These are phyloP conservation scores for Eretmocerus hayati DNA, from an alignment of 2,888 invertebrate species.

Conservation along the genomic window DNA sequence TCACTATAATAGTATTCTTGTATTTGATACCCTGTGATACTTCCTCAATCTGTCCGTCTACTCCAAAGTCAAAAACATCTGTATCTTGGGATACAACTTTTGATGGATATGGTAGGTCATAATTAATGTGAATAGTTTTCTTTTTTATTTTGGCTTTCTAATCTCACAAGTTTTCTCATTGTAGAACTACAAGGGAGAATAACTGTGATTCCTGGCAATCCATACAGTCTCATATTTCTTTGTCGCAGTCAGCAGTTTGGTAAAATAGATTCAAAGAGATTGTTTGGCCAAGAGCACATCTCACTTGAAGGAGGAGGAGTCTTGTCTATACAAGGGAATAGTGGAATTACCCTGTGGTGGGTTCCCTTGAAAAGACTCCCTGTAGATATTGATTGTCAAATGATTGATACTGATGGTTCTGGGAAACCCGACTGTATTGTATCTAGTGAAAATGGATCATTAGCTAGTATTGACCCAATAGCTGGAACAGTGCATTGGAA, in stretches of 20 bases:
- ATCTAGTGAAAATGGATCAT: conserved; percentile 61
- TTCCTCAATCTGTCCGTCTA: conserved; percentile 56
- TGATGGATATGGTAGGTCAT: conserved; percentile 42
- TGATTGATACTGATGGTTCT: conserved; percentile 66
- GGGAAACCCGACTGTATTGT: conserved; percentile 69
- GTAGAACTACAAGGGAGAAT: conserved; percentile 42
- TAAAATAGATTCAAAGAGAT: conserved; percentile 23
- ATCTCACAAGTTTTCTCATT: too few species aligned
- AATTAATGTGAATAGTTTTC: not conserved
- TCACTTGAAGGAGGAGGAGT: conserved; percentile 58
- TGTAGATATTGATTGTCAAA: conserved; percentile 64
- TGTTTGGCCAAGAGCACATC: conserved; percentile 36
- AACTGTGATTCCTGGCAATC: conserved; percentile 34
- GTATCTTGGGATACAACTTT: conserved; percentile 45
- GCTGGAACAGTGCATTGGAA: conserved; percentile 53
- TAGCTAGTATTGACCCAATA: conserved; percentile 56
- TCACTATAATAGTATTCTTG: conserved; percentile 65
- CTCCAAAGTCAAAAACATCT: conserved; percentile 29
- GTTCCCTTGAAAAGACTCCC: conserved; percentile 64
- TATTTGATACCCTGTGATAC: conserved; percentile 72
- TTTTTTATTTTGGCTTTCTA: not conserved
- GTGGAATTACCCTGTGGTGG: conserved; percentile 69
- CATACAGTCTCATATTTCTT: conserved; percentile 62
- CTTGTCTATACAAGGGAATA: conserved; percentile 61
- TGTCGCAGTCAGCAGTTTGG: conserved; percentile 54